A percentile compares a stretch with the other conserved stretches of the same genome.
Conservation (phyloP, 2,797 vertebrate species). For the Falco rusticolus region DNA sequence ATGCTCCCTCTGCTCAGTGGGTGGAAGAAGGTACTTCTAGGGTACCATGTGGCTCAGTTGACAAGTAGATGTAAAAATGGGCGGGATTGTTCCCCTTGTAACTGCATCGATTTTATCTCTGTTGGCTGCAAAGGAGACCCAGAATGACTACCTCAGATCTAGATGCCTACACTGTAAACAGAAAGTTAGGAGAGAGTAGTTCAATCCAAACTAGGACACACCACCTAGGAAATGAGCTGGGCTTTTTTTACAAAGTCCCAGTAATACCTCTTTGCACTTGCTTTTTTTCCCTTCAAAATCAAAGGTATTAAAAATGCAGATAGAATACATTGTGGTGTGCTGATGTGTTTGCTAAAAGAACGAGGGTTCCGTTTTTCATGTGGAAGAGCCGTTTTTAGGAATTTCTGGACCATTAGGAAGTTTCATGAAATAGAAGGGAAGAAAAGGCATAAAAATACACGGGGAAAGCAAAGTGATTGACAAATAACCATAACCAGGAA, state of each 20-base stretch:
- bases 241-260: neutral
- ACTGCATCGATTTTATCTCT: neutral
- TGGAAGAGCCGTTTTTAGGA: neutral
- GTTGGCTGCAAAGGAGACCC: neutral
- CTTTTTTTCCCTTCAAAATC: neutral
- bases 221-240: neutral
- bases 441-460: neutral
- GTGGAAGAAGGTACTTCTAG: neutral
- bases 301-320: neutral
- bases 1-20: rapidly evolving
- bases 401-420: neutral
- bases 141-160: neutral
- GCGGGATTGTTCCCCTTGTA: neutral
- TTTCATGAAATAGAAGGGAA: neutral
- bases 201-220: neutral
- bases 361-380: neutral
- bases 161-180: neutral
- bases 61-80: neutral
- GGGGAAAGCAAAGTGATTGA: neutral
- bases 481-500: neutral
- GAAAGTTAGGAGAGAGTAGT: neutral
- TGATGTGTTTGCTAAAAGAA: neutral
- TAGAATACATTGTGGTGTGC: neutral
- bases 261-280: neutral
- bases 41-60: neutral